Evolutionary conservation across 1,140 invertebrate species (phyloP).

Genomic region (Diorhabda carinulata): DNA sequence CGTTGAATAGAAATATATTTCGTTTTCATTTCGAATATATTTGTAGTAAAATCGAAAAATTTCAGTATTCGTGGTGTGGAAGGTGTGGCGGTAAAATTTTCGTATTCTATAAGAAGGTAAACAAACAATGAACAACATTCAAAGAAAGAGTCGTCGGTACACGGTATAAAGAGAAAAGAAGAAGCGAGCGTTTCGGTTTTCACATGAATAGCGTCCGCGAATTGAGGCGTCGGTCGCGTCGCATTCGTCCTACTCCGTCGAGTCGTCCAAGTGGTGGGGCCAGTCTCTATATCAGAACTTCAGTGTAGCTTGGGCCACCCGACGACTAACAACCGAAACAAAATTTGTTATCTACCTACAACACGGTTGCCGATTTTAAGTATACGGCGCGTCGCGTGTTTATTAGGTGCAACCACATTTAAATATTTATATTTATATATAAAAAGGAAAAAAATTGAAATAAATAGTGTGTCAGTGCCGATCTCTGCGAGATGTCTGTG

Average conservation of each 20-base stretch:
- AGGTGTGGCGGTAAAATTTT: too few relatives aligned
- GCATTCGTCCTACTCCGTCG: slow-evolving; percentile 13
- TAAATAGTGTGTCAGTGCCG: background rate
- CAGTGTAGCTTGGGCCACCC: slow-evolving; percentile 43
- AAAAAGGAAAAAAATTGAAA: background rate
- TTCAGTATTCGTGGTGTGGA: too few relatives aligned
- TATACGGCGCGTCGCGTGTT: background rate
- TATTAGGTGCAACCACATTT: background rate
- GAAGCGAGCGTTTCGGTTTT: background rate
- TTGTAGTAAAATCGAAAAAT: too few relatives aligned
- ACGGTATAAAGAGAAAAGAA: background rate
- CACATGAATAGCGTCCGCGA: slow-evolving; percentile 8
- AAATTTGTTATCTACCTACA: background rate
- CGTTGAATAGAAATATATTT: too few relatives aligned
- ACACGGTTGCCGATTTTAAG: background rate
- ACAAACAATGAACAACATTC: too few relatives aligned
- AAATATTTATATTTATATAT: background rate
- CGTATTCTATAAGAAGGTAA: too few relatives aligned
- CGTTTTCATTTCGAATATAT: too few relatives aligned
- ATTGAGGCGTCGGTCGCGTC: slow-evolving; percentile 13
- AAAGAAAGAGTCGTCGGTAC: too few relatives aligned
- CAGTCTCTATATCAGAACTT: slow-evolving; percentile 26
- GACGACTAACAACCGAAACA: slow-evolving; percentile 7
- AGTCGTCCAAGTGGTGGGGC: slow-evolving; percentile 5
- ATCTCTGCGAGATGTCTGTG: background rate